Conservation (phyloP, 2,113 vertebrate genomes). For the Cochlearius cochlearius region DNA sequence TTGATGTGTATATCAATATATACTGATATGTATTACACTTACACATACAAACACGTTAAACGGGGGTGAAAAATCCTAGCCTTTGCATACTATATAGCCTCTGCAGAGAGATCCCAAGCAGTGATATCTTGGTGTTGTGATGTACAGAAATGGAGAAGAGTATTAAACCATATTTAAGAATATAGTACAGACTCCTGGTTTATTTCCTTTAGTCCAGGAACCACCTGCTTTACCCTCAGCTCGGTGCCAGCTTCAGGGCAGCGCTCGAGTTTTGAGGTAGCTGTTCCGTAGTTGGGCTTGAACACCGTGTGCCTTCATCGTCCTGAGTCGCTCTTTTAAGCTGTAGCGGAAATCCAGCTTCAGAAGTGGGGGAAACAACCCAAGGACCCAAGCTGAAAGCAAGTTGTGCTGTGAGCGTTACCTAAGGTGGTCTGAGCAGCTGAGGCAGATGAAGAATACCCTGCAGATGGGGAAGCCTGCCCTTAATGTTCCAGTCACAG, state of each 20-base stretch:
- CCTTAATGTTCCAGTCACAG: not conserved
- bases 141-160: constrained; percentile 90
- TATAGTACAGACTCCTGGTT: constrained; percentile 76
- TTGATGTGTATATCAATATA: constrained; percentile 87
- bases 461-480: not conserved
- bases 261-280: not conserved
- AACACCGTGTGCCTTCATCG: not conserved
- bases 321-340: not conserved
- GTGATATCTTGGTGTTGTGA: constrained; percentile 88
- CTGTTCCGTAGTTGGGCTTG: not conserved
- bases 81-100: constrained; percentile 83
- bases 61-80: constrained; percentile 75
- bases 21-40: constrained; percentile 85
- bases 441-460: not conserved
- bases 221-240: not conserved
- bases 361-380: not conserved
- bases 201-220: not conserved
- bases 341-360: not conserved
- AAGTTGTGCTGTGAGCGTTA: not conserved
- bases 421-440: not conserved
- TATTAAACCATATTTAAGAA: constrained; percentile 92
- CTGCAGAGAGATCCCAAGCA: constrained; percentile 85
- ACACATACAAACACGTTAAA: constrained; percentile 77
- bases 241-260: not conserved
- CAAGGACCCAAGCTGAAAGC: not conserved